Evolutionary conservation across 2,888 invertebrate species (phyloP).

Genomic region (Ornithoptera alexandrae): DNA sequence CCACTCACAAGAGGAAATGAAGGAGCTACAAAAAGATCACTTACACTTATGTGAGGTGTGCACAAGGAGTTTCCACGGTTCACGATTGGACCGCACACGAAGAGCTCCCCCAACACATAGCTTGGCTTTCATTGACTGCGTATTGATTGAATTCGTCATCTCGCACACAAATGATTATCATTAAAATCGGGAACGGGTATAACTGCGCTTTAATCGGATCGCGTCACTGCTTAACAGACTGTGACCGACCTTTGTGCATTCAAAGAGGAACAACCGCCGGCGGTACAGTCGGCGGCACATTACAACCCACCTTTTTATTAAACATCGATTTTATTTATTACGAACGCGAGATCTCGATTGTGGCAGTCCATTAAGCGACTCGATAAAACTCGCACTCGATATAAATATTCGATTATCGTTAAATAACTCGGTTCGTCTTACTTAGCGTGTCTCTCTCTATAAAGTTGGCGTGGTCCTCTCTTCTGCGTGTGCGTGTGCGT

Average conservation of each 20-base stretch:
- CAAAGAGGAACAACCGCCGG: neutral
- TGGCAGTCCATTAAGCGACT: slow-evolving; percentile 25
- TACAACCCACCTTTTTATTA: slow-evolving; percentile 14
- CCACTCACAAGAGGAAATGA: no score
- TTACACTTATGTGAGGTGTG: no score
- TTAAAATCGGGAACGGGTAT: slow-evolving; percentile 8
- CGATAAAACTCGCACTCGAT: slow-evolving; percentile 22
- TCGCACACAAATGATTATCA: neutral
- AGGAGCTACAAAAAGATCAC: no score
- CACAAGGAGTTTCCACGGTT: no score
- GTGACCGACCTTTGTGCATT: slow-evolving; percentile 6
- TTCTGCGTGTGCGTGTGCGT: no score
- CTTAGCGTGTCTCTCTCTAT: neutral
- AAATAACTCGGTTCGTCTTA: slow-evolving; percentile 28
- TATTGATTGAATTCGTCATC: neutral
- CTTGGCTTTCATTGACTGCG: neutral
- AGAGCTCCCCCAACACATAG: neutral
- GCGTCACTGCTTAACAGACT: slow-evolving; percentile 16
- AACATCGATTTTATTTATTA: slow-evolving; percentile 30
- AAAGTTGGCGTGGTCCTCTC: no score
- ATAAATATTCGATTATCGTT: slow-evolving; percentile 27
- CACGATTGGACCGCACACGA: neutral
- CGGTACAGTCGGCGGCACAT: neutral
- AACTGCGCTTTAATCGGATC: slow-evolving; percentile 17
- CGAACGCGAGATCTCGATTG: slow-evolving; percentile 22